phyloP scores from a whole-genome alignment of 2,888 invertebrate species.

The Geotrupes spiniger region DNA sequence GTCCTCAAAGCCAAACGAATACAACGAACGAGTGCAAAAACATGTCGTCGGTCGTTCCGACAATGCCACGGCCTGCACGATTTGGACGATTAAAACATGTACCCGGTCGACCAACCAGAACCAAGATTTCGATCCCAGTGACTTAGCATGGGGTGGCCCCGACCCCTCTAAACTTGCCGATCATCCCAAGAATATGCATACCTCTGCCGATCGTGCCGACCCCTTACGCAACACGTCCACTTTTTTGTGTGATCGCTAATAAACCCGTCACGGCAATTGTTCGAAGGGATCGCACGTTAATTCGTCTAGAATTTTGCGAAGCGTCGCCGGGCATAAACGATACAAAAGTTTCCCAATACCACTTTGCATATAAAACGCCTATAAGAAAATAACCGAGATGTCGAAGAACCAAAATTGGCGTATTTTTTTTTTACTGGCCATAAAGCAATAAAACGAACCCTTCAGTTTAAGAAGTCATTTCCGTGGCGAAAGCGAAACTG shows the following conservation, averaged over 20 bases:
- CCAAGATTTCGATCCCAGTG: conserved; percentile 34
- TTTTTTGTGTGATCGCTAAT: too few species aligned
- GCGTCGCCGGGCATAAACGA: conserved; percentile 37
- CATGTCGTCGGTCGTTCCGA: conserved; percentile 34
- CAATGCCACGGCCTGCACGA: conserved; percentile 38
- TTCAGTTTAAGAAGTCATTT: conserved; percentile 14
- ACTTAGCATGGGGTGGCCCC: conserved; percentile 29
- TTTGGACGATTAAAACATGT: conserved; percentile 38
- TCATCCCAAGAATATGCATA: conserved; percentile 19
- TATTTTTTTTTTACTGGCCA: conserved; percentile 25
- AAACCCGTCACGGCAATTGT: too few species aligned
- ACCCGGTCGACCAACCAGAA: conserved; percentile 43
- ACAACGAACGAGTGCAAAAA: conserved; percentile 32
- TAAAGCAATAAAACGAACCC: conserved; percentile 31
- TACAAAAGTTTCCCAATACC: conserved; percentile 27
- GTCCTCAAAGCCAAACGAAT: conserved; percentile 32
- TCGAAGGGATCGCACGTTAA: too few species aligned
- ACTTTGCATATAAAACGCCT: conserved; percentile 36
- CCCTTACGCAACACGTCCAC: too few species aligned
- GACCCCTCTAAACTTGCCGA: conserved; percentile 26
- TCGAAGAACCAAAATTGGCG: conserved; percentile 20
- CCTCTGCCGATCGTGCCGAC: too few species aligned
- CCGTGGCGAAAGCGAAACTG: conserved; percentile 21
- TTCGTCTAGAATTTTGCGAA: conserved; percentile 1
- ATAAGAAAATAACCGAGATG: conserved; percentile 14